phyloP scores from a whole-genome alignment of 2,888 invertebrate genomes.

The Tortrix viridana region DNA sequence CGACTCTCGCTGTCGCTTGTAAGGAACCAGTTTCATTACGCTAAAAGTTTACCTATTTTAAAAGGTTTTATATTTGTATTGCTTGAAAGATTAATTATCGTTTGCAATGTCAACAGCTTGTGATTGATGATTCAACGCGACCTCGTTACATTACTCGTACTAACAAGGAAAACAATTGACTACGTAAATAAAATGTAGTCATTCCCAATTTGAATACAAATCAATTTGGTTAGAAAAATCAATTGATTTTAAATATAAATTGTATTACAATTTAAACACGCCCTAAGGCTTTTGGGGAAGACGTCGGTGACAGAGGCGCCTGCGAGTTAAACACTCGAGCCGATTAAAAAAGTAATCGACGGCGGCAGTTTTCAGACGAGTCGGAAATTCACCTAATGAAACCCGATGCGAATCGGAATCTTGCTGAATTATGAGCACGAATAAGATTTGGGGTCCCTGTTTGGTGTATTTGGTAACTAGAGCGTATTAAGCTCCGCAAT shows the following conservation, averaged over 20 bases:
- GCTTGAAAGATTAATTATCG: not conserved
- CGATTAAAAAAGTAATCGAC: constrained; percentile 35
- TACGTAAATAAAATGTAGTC: too few relatives aligned
- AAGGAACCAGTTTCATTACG: constrained; percentile 20
- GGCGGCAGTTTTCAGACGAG: constrained; percentile 25
- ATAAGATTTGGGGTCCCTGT: not conserved
- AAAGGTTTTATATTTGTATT: constrained; percentile 5
- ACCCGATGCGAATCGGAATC: constrained; percentile 45
- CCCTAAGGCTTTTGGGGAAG: constrained; percentile 12
- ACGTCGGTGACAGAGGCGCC: not conserved
- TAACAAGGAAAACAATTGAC: too few relatives aligned
- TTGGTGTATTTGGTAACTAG: not conserved
- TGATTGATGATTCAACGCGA: too few relatives aligned
- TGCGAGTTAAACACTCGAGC: constrained; percentile 17
- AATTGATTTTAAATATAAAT: too few relatives aligned
- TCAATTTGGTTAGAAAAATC: too few relatives aligned
- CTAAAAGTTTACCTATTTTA: constrained; percentile 7
- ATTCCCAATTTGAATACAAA: too few relatives aligned
- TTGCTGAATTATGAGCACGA: constrained; percentile 41
- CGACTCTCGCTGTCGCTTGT: constrained; percentile 52
- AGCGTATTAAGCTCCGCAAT: too few relatives aligned
- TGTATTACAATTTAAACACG: not conserved
- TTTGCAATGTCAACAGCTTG: not conserved
- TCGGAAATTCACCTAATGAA: constrained; percentile 46
- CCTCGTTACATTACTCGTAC: too few relatives aligned